These are phyloP conservation scores for Fulmarus glacialis DNA, from an alignment of 2,113 vertebrate species.

Conservation along the genomic window DNA sequence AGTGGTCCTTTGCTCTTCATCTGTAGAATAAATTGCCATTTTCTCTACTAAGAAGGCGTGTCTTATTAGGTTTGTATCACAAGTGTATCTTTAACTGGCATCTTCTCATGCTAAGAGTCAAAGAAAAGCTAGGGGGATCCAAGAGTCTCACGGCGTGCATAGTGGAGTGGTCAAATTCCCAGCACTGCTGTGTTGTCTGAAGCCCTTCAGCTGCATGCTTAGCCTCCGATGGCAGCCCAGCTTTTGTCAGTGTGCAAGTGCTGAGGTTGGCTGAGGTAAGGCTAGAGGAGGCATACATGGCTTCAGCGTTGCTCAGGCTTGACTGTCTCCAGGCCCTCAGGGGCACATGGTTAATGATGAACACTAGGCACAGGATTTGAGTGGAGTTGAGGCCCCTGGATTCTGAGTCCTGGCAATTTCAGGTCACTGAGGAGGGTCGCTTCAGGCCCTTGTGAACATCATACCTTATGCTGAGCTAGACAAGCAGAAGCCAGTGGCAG, in stretches of 20 bases:
- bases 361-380: background rate
- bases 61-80: background rate
- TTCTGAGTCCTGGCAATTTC: background rate
- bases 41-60: background rate
- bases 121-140: background rate
- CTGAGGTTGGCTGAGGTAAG: background rate
- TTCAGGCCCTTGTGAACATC: background rate
- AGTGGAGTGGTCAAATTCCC: accelerated
- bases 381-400: background rate
- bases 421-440: background rate
- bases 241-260: background rate
- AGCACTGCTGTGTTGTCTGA: background rate
- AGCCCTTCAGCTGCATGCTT: background rate
- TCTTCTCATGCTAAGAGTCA: background rate
- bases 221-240: background rate
- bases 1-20: background rate
- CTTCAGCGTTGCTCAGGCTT: background rate
- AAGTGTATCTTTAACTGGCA: background rate
- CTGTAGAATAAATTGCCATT: background rate
- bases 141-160: accelerated
- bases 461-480: background rate
- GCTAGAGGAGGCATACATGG: background rate
- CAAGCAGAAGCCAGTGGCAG: background rate
- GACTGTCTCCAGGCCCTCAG: background rate
- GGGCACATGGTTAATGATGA: background rate